Base-by-base conservation (phyloP, 2,888 invertebrate species). In the Yponomeuta malinellus region DNA sequence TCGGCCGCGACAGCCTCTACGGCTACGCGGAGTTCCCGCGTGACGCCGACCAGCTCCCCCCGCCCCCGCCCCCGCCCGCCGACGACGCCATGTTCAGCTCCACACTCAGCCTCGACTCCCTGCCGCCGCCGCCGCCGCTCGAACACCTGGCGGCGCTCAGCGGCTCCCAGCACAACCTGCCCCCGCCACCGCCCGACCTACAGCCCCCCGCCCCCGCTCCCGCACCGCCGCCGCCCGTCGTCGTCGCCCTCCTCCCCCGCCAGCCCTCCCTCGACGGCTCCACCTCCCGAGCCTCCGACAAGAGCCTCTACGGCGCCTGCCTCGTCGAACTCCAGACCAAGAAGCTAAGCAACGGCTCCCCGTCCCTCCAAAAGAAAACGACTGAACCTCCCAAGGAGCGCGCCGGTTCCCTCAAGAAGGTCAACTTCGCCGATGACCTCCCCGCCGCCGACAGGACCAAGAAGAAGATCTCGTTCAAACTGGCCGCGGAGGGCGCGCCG, bases 51-150 rank as follows among this genome's bases (percentile, higher is more conserved):
- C 95, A 1, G 88, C 95, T 29, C 96, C 96, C 0, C 96, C 96
- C 2, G 96, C 96, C 0, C 96, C 96, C 0, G 10, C 84, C 93
- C 2, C 96, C 96, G 1, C 96, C 96, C 0, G 93, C 94, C 2
- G 95, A 85, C 59, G 89, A 88, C 71, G 86, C 82, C 48, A 94
- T 96, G 92, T 95, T 96, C 81, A 94, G 95, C 71, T 96, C 96
- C 0, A 96, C 95, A 15, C 88, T 96, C 12, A 96, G 96, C 37
- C 84, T 96, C 64, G 96, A 97, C 77, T 96, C 96, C n/a, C 85
- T 96, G 72, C 96, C 96, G 0, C 96, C 96, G 23, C 97, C 96
- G 1, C 96, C 94, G 68, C 95, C 95, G 64, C 95, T 95, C 6
- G 89, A 89, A 73, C 74, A 80, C 15, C 74, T 78, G 3, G 89